Evolutionary conservation across 2,113 vertebrate species (phyloP), one percentile per base, ranked within the genome.

Genomic region (Cephalophus harveyi): DNA sequence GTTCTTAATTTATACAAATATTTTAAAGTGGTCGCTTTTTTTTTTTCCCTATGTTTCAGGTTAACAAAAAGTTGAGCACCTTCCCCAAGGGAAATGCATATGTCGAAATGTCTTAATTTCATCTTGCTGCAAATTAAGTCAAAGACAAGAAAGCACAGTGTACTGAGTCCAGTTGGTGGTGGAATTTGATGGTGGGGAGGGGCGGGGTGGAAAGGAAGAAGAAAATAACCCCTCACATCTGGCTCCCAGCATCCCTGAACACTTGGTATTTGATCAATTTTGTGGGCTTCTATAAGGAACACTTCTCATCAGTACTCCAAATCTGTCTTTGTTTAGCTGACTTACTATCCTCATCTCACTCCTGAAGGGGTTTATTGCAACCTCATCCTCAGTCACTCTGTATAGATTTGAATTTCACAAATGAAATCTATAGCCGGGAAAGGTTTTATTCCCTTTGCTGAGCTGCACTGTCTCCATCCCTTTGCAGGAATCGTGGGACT

Each of bases 391-490:
- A 2, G 6, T 76, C 90, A 11, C 62, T 7, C 7, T 13, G 16
- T 30, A 5, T 2, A 46, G 55, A 89, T 83, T 33, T 86, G 93
- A 67, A 76, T 28, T 94, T 79, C 81, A 57, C 96, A 30, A 52
- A 40, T 2, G 52, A 57, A 62, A 40, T 21, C 43, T 4, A 0
- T 0, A 17, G 91, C 33, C 0, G 0, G 60, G 6, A 74, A 48
- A 52, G 85, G 67, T 21, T 13, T 7, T 7, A 10, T 13, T 60
- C 21, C 2, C 33, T 1, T 4, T 2, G 11, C n/a, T 27, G 43
- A 74, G 83, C 43, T 4, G 3, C 0, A 11, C 3, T 4, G 23
- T 11, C n/a, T 30, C n/a, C 15, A 71, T 50, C 27, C 33, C 54
- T 30, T 43, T 25, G 40, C 27, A 67, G 54, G 28, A 57, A 6